phyloP scores from a whole-genome alignment of 2,888 invertebrate species.

The Epinotia bilunana region DNA sequence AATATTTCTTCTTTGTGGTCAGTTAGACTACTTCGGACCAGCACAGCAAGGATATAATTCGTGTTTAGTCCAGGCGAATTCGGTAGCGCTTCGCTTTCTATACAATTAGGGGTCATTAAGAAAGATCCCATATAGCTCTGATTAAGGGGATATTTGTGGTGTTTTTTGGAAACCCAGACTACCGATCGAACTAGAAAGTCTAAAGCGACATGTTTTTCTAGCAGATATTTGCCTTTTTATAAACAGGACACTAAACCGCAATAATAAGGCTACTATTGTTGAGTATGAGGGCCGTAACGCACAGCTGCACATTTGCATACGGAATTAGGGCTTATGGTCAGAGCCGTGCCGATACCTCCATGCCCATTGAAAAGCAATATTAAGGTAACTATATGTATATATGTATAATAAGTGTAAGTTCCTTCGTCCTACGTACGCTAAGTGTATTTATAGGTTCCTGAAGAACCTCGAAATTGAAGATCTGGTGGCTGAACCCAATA shows the following conservation, averaged over 20 bases:
- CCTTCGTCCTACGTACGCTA: no score
- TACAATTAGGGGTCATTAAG: slow-evolving; percentile 26
- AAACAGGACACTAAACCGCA: neutral
- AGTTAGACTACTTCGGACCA: neutral
- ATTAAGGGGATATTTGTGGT: slow-evolving; percentile 8
- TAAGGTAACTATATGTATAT: neutral
- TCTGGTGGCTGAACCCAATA: no score
- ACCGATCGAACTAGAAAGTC: neutral
- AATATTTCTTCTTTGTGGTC: neutral
- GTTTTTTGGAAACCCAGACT: slow-evolving; percentile 1
- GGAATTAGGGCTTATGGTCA: slow-evolving; percentile 61
- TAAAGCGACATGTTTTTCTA: neutral
- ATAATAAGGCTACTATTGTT: slow-evolving; percentile 9
- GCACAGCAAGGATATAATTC: neutral
- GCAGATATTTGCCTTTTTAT: neutral
- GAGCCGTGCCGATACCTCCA: slow-evolving; percentile 13
- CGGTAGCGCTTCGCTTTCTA: slow-evolving; percentile 17
- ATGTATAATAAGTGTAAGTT: no score
- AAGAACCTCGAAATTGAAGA: no score
- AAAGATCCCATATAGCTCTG: slow-evolving; percentile 27
- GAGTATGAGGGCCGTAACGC: slow-evolving; percentile 43
- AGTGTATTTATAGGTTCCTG: no score
- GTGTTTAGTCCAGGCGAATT: slow-evolving; percentile 6
- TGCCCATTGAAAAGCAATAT: slow-evolving; percentile 2
- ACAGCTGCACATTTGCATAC: slow-evolving; percentile 70